Evolutionary conservation across 2,797 vertebrate species (phyloP).

Genomic region (Liparis tanakae): DNA sequence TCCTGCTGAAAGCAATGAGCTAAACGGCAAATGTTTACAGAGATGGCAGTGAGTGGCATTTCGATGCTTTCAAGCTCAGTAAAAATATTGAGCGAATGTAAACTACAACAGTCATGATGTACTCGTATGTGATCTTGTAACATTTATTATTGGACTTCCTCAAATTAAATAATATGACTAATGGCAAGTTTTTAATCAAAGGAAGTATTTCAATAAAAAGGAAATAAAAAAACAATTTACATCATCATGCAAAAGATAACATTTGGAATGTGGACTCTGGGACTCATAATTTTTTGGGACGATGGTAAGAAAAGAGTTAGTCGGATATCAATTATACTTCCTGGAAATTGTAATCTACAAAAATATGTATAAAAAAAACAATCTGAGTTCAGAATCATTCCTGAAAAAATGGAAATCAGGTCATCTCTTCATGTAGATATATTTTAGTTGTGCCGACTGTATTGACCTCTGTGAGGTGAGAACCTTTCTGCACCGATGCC

Average conservation of each 20-base stretch:
- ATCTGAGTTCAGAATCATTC: background rate
- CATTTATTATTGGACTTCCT: too few relatives aligned
- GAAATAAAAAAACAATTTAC: background rate
- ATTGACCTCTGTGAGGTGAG: constrained; percentile 31
- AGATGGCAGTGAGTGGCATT: background rate
- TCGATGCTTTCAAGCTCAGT: too few relatives aligned
- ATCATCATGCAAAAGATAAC: too few relatives aligned
- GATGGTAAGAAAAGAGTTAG: too few relatives aligned
- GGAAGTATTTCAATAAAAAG: background rate
- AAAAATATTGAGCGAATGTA: background rate
- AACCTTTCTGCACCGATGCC: constrained; percentile 2
- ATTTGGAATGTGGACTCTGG: too few relatives aligned
- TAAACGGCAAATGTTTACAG: background rate
- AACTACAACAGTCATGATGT: background rate
- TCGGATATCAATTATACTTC: too few relatives aligned
- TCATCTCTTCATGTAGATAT: background rate
- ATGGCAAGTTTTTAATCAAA: too few relatives aligned
- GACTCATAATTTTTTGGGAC: too few relatives aligned
- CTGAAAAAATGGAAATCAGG: background rate
- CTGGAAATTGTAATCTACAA: too few relatives aligned
- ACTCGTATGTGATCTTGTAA: background rate
- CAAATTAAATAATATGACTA: too few relatives aligned
- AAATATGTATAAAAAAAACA: background rate
- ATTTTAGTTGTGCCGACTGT: constrained; percentile 12
- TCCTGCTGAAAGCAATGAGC: background rate